phyloP scores from a whole-genome alignment of 2,113 vertebrate species.

The rat (Rattus norvegicus) region GRCr8 NC_086024.1:125471501-125472000 shows the following conservation, averaged over 20 bases:
- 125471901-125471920: background rate
- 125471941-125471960: background rate
- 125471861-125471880: background rate
- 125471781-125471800: background rate
- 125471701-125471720: constrained; percentile 8
- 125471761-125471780: background rate
- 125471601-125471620: no score
- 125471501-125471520: constrained; percentile 20
- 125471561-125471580: no score
- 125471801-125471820: background rate
- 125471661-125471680: no score
- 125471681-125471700: constrained; percentile 19
- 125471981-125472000: accelerated
- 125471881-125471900: background rate
- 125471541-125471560: no score
- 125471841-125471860: background rate
- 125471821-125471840: background rate
- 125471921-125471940: background rate
- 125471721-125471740: background rate
- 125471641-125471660: no score
- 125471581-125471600: no score
- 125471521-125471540: no score
- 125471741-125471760: background rate
- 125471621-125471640: no score
- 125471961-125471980: accelerated